These are phyloP conservation scores for Scaptomyza parva DNA, from an alignment of 2,888 invertebrate species.

Conservation along the genomic window DNA sequence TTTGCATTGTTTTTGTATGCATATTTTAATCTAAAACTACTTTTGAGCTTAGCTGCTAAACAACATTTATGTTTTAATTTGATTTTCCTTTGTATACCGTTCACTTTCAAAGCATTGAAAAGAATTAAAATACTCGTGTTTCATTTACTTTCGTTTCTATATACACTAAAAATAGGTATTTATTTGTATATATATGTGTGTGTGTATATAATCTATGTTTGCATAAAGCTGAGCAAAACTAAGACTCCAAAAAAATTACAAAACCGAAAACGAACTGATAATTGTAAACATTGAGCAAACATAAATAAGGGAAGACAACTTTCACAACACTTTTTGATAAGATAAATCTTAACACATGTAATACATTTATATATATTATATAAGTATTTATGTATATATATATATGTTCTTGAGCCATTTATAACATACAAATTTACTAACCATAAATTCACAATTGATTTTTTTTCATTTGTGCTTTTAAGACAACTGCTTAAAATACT, in stretches of 20 bases:
- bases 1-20: conserved; percentile 14
- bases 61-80: conserved; percentile 49
- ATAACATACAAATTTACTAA: conserved; percentile 60
- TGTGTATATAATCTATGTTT: neutral
- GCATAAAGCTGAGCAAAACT: conserved; percentile 35
- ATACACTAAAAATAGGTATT: conserved; percentile 50
- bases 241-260: conserved; percentile 26
- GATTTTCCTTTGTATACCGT: conserved; percentile 26
- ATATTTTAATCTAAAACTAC: conserved; percentile 35
- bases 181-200: conserved; percentile 1
- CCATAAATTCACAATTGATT: conserved; percentile 55
- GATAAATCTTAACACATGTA: conserved; percentile 65
- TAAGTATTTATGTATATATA: conserved; percentile 21
- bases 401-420: conserved; percentile 19
- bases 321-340: conserved; percentile 80
- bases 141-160: conserved; percentile 40
- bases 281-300: conserved; percentile 36
- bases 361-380: conserved; percentile 24
- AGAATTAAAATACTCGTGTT: conserved; percentile 14
- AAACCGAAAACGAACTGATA: conserved; percentile 5
- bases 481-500: conserved; percentile 37
- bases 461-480: conserved; percentile 23
- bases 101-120: conserved; percentile 30
- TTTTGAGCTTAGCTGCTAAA: conserved; percentile 43
- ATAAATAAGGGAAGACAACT: conserved; percentile 76